These are phyloP conservation scores for Bombus confusus DNA, from an alignment of 1,140 invertebrate species.

Conservation along the genomic window DNA sequence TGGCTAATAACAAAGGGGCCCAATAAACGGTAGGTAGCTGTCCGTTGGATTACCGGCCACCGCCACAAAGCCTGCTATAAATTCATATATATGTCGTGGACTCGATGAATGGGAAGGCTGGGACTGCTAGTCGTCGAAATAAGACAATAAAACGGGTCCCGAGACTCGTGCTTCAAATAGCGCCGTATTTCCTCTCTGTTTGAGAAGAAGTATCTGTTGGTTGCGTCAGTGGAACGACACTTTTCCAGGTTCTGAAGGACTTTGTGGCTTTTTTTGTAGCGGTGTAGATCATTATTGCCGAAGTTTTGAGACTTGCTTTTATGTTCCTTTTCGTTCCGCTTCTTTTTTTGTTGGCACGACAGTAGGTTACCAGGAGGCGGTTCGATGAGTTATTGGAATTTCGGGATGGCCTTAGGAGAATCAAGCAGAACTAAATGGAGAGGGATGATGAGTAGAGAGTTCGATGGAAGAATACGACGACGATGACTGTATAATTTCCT, in stretches of 20 bases:
- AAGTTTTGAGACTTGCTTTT: background rate
- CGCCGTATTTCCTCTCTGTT: background rate
- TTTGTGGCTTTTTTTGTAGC: background rate
- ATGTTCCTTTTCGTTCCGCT: background rate
- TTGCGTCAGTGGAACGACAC: background rate
- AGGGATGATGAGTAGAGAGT: too few relatives aligned
- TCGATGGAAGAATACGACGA: too few relatives aligned
- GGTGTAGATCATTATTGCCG: background rate
- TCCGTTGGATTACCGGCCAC: constrained; percentile 72
- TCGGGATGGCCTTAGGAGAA: background rate
- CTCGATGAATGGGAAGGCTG: constrained; percentile 39
- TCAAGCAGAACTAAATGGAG: too few relatives aligned
- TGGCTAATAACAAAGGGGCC: constrained; percentile 72
- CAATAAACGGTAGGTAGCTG: constrained; percentile 77
- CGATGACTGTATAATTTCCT: too few relatives aligned
- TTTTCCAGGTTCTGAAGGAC: background rate
- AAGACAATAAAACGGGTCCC: constrained; percentile 65
- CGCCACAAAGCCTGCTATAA: constrained; percentile 74
- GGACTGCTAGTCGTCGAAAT: constrained; percentile 64
- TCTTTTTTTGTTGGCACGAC: background rate
- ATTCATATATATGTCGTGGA: constrained; percentile 77
- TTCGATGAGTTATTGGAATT: background rate
- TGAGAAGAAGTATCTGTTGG: background rate
- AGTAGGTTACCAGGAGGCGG: background rate
- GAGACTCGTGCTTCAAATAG: constrained; percentile 7